Conservation (phyloP, 2,888 invertebrate genomes). For the Apomyelois bistriatella region DNA sequence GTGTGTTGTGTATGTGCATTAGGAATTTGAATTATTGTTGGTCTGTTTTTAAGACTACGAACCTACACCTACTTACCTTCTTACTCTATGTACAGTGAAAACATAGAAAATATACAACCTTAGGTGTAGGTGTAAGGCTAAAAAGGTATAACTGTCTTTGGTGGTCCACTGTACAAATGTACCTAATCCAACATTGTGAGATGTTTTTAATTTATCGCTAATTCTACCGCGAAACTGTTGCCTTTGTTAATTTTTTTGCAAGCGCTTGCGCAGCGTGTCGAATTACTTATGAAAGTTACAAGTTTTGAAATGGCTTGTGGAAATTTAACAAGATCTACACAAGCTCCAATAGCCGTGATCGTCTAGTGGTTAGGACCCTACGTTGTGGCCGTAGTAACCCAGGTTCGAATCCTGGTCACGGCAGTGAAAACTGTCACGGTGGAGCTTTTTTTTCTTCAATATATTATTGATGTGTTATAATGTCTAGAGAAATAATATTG, state of each 20-base stretch:
- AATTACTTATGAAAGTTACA: conserved; percentile 14
- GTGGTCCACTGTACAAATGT: too few relatives aligned
- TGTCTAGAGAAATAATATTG: not conserved
- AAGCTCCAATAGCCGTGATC: conserved; percentile 76
- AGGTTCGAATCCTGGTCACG: conserved; percentile 79
- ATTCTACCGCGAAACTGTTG: not conserved
- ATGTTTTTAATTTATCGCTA: not conserved
- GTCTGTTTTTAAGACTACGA: too few relatives aligned
- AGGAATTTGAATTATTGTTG: too few relatives aligned
- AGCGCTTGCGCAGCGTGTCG: conserved; percentile 1
- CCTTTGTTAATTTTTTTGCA: not conserved
- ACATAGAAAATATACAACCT: too few relatives aligned
- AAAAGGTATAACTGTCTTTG: too few relatives aligned
- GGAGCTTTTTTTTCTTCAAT: conserved; percentile 33
- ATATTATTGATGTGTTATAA: not conserved
- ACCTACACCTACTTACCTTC: too few relatives aligned
- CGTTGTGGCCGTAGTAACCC: conserved; percentile 84
- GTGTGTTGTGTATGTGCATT: too few relatives aligned
- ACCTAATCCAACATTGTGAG: too few relatives aligned
- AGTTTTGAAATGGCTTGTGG: conserved; percentile 8
- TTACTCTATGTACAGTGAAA: too few relatives aligned
- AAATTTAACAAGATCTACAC: conserved; percentile 22
- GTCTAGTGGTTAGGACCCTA: conserved; percentile 83
- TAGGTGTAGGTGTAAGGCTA: too few relatives aligned
- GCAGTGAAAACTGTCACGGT: conserved; percentile 53